Conservation (phyloP, 2,113 vertebrate genomes). For the Peromyscus maniculatus region DNA sequence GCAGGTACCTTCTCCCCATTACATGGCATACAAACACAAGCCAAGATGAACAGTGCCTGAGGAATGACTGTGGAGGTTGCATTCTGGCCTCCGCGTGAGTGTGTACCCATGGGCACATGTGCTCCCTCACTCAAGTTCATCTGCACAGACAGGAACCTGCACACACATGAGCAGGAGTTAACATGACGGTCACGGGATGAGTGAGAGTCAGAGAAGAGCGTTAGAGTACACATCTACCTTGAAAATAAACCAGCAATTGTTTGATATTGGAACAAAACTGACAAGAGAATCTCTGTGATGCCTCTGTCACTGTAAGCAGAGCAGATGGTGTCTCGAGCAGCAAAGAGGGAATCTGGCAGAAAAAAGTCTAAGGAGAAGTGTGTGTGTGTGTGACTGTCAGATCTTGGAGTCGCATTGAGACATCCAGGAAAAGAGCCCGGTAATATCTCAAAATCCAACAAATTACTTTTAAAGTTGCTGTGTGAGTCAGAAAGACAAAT, state of each 20-base stretch:
- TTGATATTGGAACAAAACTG: background rate
- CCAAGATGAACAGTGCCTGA: background rate
- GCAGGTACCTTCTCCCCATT: background rate
- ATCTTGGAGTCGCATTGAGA: conserved; percentile 36
- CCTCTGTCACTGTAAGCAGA: background rate
- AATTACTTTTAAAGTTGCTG: conserved; percentile 25
- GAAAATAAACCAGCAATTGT: conserved; percentile 13
- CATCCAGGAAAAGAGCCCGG: conserved; percentile 29
- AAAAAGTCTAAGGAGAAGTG: background rate
- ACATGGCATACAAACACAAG: background rate
- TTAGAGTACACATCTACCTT: background rate
- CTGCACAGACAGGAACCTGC: background rate
- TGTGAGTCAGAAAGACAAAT: conserved; percentile 42
- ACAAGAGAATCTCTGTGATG: background rate
- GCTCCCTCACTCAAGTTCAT: too few species aligned
- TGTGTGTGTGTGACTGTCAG: conserved; percentile 1
- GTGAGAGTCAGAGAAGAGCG: background rate
- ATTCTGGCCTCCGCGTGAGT: background rate
- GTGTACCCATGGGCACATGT: background rate
- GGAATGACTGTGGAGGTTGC: background rate
- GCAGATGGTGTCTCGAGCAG: conserved; percentile 59
- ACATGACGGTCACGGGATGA: background rate
- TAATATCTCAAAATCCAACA: conserved; percentile 49
- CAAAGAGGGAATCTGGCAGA: conserved; percentile 33
- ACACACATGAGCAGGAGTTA: background rate